These are phyloP conservation scores for Brachystomella parvula DNA, from an alignment of 1,140 invertebrate species.

Conservation along the genomic window DNA sequence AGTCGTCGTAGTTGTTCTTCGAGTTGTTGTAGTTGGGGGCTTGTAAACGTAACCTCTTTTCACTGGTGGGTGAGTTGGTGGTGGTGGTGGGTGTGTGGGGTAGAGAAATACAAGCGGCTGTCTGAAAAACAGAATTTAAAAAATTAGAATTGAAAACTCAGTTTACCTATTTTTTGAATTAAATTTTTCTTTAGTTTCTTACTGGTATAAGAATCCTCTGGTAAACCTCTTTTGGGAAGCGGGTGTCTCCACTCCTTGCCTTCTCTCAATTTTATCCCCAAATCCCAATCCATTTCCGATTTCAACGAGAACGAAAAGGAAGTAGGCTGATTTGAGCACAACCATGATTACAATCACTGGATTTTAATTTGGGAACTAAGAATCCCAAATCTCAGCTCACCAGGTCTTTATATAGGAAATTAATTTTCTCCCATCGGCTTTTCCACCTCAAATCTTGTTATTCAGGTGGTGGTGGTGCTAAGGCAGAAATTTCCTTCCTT, in stretches of 20 bases:
- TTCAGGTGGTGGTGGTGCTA: too few relatives aligned
- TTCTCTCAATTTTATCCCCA: neutral
- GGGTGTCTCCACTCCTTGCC: neutral
- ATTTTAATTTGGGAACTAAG: too few relatives aligned
- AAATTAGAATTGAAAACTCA: neutral
- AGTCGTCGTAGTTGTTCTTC: too few relatives aligned
- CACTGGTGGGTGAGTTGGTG: constrained; percentile 9
- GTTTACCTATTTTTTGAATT: neutral
- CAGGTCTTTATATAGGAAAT: too few relatives aligned
- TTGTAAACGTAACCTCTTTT: constrained; percentile 17
- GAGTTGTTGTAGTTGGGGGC: constrained; percentile 15
- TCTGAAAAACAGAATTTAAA: constrained; percentile 1
- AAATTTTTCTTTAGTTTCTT: neutral
- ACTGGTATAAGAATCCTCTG: neutral
- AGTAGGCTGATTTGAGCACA: too few relatives aligned
- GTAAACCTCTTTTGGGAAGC: neutral
- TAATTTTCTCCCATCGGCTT: too few relatives aligned
- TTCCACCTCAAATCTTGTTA: too few relatives aligned
- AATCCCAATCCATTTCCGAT: neutral
- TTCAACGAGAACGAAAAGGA: too few relatives aligned
- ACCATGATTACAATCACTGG: too few relatives aligned
- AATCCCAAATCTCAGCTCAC: too few relatives aligned
- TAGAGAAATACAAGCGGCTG: neutral
- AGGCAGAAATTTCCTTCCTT: too few relatives aligned
- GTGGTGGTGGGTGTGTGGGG: neutral